Evolutionary conservation across 2,888 invertebrate genomes (phyloP).

Genomic region (Entomobrya proxima): DNA sequence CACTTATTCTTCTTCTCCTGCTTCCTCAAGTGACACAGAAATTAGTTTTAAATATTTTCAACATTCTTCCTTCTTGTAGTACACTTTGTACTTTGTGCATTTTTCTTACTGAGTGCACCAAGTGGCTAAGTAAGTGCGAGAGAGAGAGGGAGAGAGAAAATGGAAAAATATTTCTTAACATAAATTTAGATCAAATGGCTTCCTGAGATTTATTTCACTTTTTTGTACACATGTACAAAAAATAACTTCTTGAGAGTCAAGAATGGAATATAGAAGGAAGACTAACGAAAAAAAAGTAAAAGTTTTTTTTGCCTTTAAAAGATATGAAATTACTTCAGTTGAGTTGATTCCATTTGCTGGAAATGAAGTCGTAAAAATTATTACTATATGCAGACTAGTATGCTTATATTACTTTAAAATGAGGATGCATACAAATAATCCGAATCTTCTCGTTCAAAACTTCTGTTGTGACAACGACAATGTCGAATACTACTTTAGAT

Average conservation of each 20-base stretch:
- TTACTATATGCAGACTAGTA: constrained; percentile 17
- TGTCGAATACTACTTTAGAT: neutral
- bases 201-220: constrained; percentile 54
- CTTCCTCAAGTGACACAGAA: constrained; percentile 12
- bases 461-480: too few relatives aligned
- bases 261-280: neutral
- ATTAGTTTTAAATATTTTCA: constrained; percentile 32
- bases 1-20: neutral
- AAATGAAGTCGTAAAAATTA: constrained; percentile 64
- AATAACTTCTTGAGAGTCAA: constrained; percentile 14
- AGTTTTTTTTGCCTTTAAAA: neutral
- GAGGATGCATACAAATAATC: too few relatives aligned
- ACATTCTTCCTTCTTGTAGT: neutral
- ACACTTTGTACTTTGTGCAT: neutral
- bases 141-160: neutral
- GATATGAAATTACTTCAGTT: constrained; percentile 33
- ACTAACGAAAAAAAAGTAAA: constrained; percentile 18
- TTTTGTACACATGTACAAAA: neutral
- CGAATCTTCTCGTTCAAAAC: too few relatives aligned
- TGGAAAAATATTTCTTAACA: constrained; percentile 37
- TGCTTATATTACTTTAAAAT: too few relatives aligned
- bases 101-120: neutral
- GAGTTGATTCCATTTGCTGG: constrained; percentile 54
- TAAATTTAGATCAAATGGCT: constrained; percentile 56
- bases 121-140: neutral